phyloP scores from a whole-genome alignment of 1,140 invertebrate species.

The Drosophila oshimai region DNA sequence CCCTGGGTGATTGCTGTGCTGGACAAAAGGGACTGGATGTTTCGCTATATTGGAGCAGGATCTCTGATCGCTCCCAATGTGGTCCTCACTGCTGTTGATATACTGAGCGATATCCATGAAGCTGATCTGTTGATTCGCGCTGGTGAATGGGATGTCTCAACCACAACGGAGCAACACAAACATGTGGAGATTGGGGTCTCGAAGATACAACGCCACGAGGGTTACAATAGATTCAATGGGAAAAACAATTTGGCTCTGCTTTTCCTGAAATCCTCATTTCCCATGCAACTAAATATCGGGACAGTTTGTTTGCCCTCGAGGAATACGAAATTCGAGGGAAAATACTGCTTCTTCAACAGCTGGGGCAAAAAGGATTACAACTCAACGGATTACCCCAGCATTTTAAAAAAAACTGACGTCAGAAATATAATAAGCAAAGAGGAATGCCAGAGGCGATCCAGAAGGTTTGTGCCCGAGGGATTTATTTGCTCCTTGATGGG shows the following conservation, averaged over 20 bases:
- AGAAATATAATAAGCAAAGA: no score
- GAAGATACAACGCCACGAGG: background rate
- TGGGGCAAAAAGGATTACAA: background rate
- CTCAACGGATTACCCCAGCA: background rate
- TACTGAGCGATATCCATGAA: background rate
- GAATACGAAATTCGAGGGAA: rapidly evolving
- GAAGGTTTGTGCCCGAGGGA: background rate
- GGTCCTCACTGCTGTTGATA: background rate
- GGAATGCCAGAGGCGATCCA: background rate
- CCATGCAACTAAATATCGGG: background rate
- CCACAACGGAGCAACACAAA: background rate
- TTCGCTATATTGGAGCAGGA: background rate
- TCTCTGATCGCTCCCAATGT: background rate
- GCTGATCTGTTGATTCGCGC: background rate
- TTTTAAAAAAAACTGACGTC: background rate
- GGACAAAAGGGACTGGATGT: background rate
- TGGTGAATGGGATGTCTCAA: background rate
- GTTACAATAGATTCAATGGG: background rate
- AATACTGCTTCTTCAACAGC: background rate
- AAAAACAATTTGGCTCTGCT: background rate
- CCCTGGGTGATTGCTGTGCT: background rate
- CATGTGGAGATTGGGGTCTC: background rate
- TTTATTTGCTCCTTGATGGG: no score
- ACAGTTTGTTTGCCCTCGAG: background rate
- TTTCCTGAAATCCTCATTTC: background rate